These are phyloP conservation scores for Fregata magnificens DNA, from an alignment of 2,113 vertebrate species.

Conservation along the genomic window DNA sequence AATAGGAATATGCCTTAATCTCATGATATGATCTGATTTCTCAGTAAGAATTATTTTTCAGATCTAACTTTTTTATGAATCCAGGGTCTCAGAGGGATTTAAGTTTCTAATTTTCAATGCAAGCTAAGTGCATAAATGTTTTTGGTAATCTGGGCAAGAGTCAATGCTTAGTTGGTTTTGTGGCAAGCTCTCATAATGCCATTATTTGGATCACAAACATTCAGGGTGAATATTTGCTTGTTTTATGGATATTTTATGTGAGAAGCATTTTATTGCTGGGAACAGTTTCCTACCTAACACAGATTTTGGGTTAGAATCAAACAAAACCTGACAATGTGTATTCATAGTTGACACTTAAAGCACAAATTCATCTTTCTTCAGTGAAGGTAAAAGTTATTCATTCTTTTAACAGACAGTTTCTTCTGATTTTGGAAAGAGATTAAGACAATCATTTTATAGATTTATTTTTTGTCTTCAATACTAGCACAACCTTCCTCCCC, in stretches of 20 bases:
- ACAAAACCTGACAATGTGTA: neutral
- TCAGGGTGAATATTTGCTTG: neutral
- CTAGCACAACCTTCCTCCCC: neutral
- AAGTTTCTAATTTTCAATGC: neutral
- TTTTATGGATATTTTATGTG: neutral
- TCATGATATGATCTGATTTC: neutral
- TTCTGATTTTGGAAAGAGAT: conserved; percentile 27
- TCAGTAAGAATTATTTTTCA: neutral
- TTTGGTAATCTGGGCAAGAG: neutral
- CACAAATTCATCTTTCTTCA: neutral
- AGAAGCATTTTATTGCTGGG: neutral
- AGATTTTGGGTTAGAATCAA: conserved; percentile 17
- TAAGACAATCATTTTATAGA: conserved; percentile 1
- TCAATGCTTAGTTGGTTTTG: neutral
- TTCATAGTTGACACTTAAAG: neutral
- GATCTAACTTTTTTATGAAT: neutral
- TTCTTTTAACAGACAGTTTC: neutral
- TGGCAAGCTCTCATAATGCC: neutral
- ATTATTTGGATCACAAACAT: neutral
- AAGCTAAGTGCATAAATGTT: neutral
- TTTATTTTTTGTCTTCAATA: conserved; percentile 47
- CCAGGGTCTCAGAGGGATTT: neutral
- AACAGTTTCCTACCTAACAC: neutral
- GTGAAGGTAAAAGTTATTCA: neutral
- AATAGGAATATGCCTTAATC: neutral